A percentile compares a stretch with the other conserved stretches of the same genome.
phyloP scores from a whole-genome alignment of 2,797 vertebrate genomes.

The Petrocephalus sullivani region DNA sequence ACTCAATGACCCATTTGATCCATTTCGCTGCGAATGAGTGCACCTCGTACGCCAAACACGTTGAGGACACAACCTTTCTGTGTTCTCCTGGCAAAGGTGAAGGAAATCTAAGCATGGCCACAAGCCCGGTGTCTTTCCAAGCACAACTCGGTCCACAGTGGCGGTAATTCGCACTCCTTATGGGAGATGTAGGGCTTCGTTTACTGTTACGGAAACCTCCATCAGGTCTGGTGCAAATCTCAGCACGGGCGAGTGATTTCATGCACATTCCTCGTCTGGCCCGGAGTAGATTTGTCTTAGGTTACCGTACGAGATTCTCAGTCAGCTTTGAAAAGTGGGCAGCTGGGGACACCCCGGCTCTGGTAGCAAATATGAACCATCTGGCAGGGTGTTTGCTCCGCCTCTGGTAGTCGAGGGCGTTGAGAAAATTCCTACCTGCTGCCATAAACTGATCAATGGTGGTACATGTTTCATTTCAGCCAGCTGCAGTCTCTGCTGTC shows the following conservation, averaged over 20 bases:
- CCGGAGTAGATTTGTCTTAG: background rate
- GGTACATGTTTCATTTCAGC: background rate
- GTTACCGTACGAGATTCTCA: background rate
- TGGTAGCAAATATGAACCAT: background rate
- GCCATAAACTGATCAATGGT: background rate
- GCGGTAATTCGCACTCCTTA: background rate
- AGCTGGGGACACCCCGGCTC: background rate
- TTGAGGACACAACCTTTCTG: background rate
- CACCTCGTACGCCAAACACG: background rate
- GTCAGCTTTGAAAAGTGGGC: background rate
- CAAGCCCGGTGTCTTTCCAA: background rate
- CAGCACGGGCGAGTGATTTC: background rate
- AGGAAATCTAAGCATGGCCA: background rate
- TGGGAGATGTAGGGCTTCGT: background rate
- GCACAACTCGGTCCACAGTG: background rate
- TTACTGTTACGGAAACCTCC: background rate
- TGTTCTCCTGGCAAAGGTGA: background rate
- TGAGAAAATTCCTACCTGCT: background rate
- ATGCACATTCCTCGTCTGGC: background rate
- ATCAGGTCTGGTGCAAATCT: background rate
- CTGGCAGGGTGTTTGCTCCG: background rate
- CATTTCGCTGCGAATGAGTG: background rate
- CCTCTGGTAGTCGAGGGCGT: background rate
- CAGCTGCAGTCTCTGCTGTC: background rate
- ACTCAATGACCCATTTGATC: background rate